Percentiles rank a stretch among this genome's conserved stretches.
Evolutionary conservation across 2,797 vertebrate species (phyloP).

Genomic region (Ispidina lecontei): DNA sequence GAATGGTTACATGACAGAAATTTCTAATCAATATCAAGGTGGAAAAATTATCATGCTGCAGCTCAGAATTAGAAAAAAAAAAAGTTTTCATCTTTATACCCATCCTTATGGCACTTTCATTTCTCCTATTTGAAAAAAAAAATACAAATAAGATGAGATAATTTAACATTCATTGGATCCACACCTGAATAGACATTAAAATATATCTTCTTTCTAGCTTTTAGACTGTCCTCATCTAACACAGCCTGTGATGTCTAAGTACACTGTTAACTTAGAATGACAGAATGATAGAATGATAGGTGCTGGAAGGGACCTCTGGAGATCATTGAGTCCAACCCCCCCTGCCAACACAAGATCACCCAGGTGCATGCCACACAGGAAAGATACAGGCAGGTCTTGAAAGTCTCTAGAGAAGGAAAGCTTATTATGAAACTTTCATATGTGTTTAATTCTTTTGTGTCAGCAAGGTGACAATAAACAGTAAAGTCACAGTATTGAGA

Average conservation of each 20-base stretch:
- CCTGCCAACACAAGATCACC: too few relatives aligned
- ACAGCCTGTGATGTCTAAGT: neutral
- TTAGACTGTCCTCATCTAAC: neutral
- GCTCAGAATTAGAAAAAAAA: neutral
- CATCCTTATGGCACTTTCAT: neutral
- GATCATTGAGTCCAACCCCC: too few relatives aligned
- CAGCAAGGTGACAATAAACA: neutral
- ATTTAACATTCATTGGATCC: neutral
- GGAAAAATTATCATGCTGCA: neutral
- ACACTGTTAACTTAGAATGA: neutral
- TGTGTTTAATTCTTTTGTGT: neutral
- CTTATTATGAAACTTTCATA: neutral
- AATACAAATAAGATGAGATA: neutral
- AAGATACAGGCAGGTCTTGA: too few relatives aligned
- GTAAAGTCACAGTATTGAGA: neutral
- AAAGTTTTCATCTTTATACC: fast-evolving
- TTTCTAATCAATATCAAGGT: neutral
- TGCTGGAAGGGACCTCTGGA: too few relatives aligned
- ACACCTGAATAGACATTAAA: neutral
- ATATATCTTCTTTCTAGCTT: neutral
- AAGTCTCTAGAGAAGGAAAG: too few relatives aligned
- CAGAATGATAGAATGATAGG: too few relatives aligned
- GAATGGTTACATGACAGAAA: neutral
- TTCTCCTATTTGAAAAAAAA: neutral
- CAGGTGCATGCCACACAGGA: too few relatives aligned